Evolutionary conservation across 2,113 vertebrate genomes (phyloP), one percentile per base, ranked within the genome.

Genomic region (Peromyscus polionotus): DNA sequence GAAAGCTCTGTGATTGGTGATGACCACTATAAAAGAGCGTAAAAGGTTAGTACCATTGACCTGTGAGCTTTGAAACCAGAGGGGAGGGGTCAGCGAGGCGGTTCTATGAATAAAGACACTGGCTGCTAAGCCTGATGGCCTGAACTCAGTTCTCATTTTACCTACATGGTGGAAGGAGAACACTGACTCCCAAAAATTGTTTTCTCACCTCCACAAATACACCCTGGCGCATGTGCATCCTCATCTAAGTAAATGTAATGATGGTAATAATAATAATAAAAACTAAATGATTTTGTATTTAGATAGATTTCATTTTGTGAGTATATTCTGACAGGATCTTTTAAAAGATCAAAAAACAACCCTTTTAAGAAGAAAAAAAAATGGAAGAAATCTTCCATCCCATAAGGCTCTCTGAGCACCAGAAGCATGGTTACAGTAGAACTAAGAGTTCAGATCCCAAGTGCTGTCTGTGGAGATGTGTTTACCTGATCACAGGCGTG

Each of bases 401-500:
- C 0, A 0, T 57, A 11, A 93, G 8, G 28, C 6, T 45, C 7
- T 95, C 31, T 95, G 42, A 31, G 63, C 28, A 3, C 54, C 31
- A 75, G 12, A 67, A 67, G 22, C 12, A 5, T 57, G 45, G 39
- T 22, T 83, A 28, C 22, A 36, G 45, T 61, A 57, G 76, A 89
- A 92, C 51, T 42, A 5, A 33, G 45, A 33, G 14, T 42, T 93
- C 31, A 24, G 57, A 17, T 70, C 83, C 67, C 26, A 57, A 22
- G 13, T 83, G 90, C 77, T 22, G 2, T n/a, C 26, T 75, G 93
- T 92, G 42, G 57, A 11, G 70, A 39, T 22, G 10, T 73, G 8
- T 73, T 73, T 1, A 39, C 70, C 19, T 11, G 36, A 45, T 96
- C 86, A 87, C 93, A 96, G 54, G 76, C 14, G 2, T 95, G 75